Conservation (phyloP, 2,888 invertebrate species). For the Tetragonisca angustula region DNA sequence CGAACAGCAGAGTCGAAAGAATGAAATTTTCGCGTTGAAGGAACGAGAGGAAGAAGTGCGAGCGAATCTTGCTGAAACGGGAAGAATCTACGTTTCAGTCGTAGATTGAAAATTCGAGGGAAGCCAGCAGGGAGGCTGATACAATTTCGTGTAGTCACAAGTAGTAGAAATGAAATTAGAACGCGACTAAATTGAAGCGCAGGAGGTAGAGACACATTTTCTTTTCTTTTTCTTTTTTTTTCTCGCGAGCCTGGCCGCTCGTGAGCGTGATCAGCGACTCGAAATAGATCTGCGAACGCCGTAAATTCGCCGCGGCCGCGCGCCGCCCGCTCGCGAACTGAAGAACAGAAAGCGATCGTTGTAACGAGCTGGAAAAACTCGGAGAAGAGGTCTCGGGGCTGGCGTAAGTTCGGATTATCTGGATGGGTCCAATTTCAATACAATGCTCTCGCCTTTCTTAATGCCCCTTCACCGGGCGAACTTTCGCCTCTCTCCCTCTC, state of each 20-base stretch:
- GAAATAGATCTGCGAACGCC: constrained; percentile 30
- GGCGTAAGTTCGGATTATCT: constrained; percentile 61
- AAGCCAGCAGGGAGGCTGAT: no score
- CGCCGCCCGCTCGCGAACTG: background rate
- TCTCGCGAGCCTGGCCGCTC: background rate
- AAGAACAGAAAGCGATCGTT: constrained; percentile 34
- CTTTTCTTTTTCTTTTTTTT: background rate
- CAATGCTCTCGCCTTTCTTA: constrained; percentile 44
- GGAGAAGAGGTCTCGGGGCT: background rate
- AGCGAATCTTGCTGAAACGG: no score
- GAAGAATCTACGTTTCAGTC: no score
- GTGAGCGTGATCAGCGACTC: constrained; percentile 11
- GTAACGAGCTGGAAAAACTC: constrained; percentile 51
- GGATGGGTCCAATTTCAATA: constrained; percentile 66
- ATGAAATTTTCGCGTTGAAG: no score
- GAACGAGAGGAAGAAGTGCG: no score
- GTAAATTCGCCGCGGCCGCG: background rate
- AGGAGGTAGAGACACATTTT: background rate
- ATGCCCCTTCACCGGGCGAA: constrained; percentile 39
- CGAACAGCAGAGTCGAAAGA: no score
- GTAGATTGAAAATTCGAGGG: no score
- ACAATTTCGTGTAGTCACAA: background rate
- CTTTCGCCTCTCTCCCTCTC: constrained; percentile 5
- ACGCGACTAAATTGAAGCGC: background rate
- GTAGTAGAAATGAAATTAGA: background rate